Evolutionary conservation across 2,888 invertebrate species (phyloP).

Genomic region (Nymphalis polychloros): DNA sequence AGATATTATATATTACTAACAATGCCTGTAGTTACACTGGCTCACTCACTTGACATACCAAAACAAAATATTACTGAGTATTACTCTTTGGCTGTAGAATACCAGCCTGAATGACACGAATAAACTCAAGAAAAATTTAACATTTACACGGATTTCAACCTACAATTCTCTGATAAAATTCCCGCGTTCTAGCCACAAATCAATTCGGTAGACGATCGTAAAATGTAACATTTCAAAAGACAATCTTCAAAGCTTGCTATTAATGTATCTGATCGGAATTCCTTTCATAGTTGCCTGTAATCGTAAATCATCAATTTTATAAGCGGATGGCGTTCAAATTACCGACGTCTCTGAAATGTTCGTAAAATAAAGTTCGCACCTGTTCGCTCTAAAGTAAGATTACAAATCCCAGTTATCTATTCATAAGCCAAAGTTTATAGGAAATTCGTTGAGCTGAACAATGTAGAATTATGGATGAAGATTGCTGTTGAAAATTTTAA

Average conservation of each 20-base stretch:
- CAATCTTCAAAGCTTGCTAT: not conserved
- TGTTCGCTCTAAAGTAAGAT: conserved; percentile 15
- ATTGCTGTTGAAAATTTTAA: conserved; percentile 2
- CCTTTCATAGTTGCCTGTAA: conserved; percentile 1
- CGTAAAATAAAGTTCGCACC: conserved; percentile 22
- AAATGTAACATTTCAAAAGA: not conserved
- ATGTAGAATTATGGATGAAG: not conserved
- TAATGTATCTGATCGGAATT: conserved; percentile 2
- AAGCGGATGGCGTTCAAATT: conserved; percentile 19
- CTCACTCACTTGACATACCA: no score
- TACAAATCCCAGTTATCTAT: conserved; percentile 12
- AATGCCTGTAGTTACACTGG: no score
- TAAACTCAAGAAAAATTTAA: no score
- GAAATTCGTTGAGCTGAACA: not conserved
- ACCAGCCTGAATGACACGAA: no score
- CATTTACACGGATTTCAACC: no score
- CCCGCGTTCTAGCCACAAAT: no score
- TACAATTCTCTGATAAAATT: no score
- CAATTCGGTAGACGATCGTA: no score
- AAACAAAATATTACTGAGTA: no score
- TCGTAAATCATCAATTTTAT: conserved; percentile 20
- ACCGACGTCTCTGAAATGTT: conserved; percentile 14
- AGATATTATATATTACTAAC: no score
- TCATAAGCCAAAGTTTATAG: conserved; percentile 10
- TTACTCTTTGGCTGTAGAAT: no score